phyloP scores from a whole-genome alignment of 2,113 vertebrate species.

The Lontra canadensis region DNA sequence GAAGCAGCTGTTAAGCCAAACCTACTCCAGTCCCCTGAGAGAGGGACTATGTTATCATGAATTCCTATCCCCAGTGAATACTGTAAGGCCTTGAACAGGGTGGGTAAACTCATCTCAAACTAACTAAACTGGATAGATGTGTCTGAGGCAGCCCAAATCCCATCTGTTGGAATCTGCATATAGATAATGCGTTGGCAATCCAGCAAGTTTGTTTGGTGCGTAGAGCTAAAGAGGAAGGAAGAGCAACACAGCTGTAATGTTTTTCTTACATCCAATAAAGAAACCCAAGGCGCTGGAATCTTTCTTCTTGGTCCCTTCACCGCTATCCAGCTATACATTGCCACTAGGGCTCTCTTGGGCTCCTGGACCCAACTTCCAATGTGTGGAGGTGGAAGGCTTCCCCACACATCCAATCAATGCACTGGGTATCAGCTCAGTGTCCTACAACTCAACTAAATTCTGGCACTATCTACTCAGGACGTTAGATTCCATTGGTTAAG shows the following conservation, averaged over 20 bases:
- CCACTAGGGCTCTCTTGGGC: neutral
- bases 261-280: neutral
- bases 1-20: slow-evolving; percentile 33
- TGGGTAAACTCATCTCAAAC: neutral
- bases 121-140: neutral
- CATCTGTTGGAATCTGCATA: neutral
- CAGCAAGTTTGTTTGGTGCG: neutral
- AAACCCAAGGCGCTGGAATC: slow-evolving; percentile 8
- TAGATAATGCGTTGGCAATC: neutral
- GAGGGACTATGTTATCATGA: neutral
- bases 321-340: neutral
- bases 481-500: neutral
- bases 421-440: neutral
- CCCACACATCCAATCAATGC: neutral
- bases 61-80: neutral
- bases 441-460: neutral
- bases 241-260: neutral
- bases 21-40: neutral
- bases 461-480: neutral
- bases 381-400: neutral
- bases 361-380: neutral
- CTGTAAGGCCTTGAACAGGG: neutral
- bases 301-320: neutral
- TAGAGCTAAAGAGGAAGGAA: neutral
- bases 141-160: neutral